These are phyloP conservation scores for Chrysolina americana DNA, from an alignment of 2,888 invertebrate genomes.

Conservation along the genomic window DNA sequence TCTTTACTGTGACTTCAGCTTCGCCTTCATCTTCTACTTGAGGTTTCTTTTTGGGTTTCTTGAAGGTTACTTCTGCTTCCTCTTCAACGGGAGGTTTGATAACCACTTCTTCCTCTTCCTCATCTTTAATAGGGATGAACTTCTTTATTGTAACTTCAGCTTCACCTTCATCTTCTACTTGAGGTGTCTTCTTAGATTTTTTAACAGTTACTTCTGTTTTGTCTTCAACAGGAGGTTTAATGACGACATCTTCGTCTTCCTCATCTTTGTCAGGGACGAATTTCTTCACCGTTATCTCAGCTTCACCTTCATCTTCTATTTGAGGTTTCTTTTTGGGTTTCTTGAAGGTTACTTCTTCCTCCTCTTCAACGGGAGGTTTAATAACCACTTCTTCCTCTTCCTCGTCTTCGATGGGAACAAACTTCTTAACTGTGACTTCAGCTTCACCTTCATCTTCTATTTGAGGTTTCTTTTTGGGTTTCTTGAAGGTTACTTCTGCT, in stretches of 20 bases:
- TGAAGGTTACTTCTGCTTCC: conserved; percentile 63
- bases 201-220: conserved; percentile 56
- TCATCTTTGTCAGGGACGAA: neutral
- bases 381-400: conserved; percentile 67
- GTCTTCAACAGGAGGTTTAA: conserved; percentile 52
- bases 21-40: conserved; percentile 50
- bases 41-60: conserved; percentile 42
- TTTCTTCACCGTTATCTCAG: conserved; percentile 61
- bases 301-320: conserved; percentile 60
- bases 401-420: conserved; percentile 63
- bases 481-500: conserved; percentile 55
- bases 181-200: conserved; percentile 52
- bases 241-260: conserved; percentile 70
- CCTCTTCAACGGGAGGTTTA: conserved; percentile 68
- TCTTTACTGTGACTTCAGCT: conserved; percentile 56
- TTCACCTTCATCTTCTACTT: conserved; percentile 60
- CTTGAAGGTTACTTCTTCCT: conserved; percentile 55
- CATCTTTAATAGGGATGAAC: conserved; percentile 56
- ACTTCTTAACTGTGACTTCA: conserved; percentile 58
- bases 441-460: conserved; percentile 61
- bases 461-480: conserved; percentile 53
- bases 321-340: conserved; percentile 51
- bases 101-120: conserved; percentile 64
- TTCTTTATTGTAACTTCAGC: conserved; percentile 56
- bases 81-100: conserved; percentile 72